Evolutionary conservation across 2,797 vertebrate species (phyloP).

Genomic region (Erethizon dorsatum): DNA sequence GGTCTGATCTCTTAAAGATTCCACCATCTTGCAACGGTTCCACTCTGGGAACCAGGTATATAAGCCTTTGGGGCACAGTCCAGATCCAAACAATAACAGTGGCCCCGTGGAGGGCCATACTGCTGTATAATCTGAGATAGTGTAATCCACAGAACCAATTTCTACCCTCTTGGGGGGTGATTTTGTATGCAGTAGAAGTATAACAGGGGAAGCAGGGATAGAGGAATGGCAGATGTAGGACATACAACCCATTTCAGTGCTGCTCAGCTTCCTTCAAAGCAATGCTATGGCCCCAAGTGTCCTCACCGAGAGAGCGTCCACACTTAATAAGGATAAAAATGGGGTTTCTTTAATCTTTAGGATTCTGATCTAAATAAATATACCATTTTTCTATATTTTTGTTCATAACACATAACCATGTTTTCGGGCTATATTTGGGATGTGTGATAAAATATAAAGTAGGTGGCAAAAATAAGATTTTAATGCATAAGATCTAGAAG

Average conservation of each 20-base stretch:
- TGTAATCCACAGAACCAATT: background rate
- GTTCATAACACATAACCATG: background rate
- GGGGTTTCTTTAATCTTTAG: background rate
- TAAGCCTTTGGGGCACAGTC: no score
- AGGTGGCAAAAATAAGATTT: background rate
- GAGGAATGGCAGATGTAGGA: background rate
- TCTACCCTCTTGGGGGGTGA: background rate
- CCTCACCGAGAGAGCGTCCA: background rate
- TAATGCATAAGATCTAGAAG: background rate
- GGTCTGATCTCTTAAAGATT: background rate
- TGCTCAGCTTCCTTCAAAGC: background rate
- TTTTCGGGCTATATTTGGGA: background rate
- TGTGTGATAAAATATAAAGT: slow-evolving; percentile 6
- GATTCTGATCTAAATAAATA: background rate
- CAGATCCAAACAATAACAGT: background rate
- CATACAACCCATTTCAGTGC: background rate
- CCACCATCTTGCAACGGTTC: no score
- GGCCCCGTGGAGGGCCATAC: fast-evolving
- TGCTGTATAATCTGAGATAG: background rate
- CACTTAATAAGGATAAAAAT: background rate
- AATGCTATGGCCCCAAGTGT: background rate
- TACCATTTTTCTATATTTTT: background rate
- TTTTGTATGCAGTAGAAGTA: background rate
- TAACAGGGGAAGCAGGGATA: background rate
- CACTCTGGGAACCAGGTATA: background rate